Evolutionary conservation across 2,797 vertebrate genomes (phyloP), one percentile per base, ranked within the genome.

Genomic region (Enteromius trimaculatus): DNA sequence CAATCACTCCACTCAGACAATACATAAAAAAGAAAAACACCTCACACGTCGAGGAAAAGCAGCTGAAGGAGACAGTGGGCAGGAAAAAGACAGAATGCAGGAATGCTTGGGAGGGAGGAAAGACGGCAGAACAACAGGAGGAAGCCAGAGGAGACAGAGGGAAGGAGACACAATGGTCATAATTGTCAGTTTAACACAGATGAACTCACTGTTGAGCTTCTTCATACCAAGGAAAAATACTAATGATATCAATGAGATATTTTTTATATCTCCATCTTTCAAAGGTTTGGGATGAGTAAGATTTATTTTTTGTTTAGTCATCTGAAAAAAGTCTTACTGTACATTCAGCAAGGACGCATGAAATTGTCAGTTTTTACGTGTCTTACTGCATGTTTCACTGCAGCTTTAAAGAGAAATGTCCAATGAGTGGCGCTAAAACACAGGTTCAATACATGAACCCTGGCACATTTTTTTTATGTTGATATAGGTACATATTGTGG

Each of bases 1-100:
- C 0, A 16, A 76, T 58, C 62, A 77, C 60, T 68, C 80, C 8
- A 70, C 51, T 42, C n/a, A 82, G 47, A 7, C 58, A 6, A 14
- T 26, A 26, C 23, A 51, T n/a, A 81, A 51, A 37, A 72, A 60
- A 9, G 49, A 29, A 80, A 49, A 49, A 71, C 69, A 81, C 42
- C 80, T 39, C 80, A 82, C 31, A 66, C 71, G 10, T 39, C 37
- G 71, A n/a, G 60, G 31, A 31, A 62, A 82, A 44, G 49, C 29
- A 51, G 53, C 70, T 82, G 71, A 49, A 76, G 64, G 17, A 75
- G 51, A 80, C 47, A n/a, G 37, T 26, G 75, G 42, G 68, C 55
- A 37, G 72, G 91, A 90, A 92, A 75, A 68, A 77, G 53, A 77
- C 53, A 77, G 74, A 85, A 49, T 64, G 34, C 16, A 47, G 74